Conservation (phyloP, 2,888 invertebrate genomes). For the Sericinus montela region DNA sequence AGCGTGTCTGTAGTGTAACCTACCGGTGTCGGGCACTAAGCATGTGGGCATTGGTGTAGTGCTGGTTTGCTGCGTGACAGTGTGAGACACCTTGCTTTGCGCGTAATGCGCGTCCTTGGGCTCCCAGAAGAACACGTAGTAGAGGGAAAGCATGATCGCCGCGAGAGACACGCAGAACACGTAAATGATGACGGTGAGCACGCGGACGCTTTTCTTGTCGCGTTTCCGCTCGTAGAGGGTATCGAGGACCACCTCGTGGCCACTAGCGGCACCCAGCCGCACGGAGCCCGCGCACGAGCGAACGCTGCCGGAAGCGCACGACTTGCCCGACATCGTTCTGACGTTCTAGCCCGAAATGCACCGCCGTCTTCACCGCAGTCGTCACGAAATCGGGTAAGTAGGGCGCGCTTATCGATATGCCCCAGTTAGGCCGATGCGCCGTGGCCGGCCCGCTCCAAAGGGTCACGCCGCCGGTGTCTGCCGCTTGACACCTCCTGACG, state of each 20-base stretch:
- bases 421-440: conserved; percentile 58
- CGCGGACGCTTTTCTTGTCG: conserved; percentile 92
- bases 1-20: conserved; percentile 67
- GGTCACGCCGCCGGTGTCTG: conserved; percentile 71
- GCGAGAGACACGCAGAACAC: conserved; percentile 96
- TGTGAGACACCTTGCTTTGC: conserved; percentile 74
- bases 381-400: conserved; percentile 57
- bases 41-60: conserved; percentile 78
- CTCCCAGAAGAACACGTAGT: conserved; percentile 97
- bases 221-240: conserved; percentile 89
- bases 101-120: conserved; percentile 81
- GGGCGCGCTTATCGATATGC: conserved; percentile 73
- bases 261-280: conserved; percentile 53
- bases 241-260: conserved; percentile 84
- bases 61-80: conserved; percentile 72
- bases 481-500: conserved; percentile 69
- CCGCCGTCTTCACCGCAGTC: conserved; percentile 30
- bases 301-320: conserved; percentile 77
- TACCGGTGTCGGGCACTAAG: conserved; percentile 77
- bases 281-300: conserved; percentile 67
- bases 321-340: conserved; percentile 77
- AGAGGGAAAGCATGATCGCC: conserved; percentile 94
- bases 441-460: conserved; percentile 54
- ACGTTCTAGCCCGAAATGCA: conserved; percentile 42
- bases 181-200: conserved; percentile 95